A percentile compares a stretch with the other conserved stretches of the same genome.
Conservation (phyloP, 1,140 invertebrate species). For the Caenorhabditis latens region DNA sequence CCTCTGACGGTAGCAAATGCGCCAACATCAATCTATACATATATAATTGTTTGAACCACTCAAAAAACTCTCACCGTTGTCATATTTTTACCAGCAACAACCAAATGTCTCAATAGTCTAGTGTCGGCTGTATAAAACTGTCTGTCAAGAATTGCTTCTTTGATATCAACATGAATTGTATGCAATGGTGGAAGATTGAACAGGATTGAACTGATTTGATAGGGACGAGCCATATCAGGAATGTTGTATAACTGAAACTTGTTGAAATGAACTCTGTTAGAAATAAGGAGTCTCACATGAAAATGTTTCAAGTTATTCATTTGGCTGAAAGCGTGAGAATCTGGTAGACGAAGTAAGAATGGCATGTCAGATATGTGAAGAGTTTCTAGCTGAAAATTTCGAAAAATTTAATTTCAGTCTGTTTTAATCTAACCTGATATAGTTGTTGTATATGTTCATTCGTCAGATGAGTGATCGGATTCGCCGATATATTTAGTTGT, state of each 20-base stretch:
- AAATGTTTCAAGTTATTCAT: slow-evolving; percentile 56
- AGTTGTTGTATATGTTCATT: slow-evolving; percentile 36
- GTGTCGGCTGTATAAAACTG: slow-evolving; percentile 56
- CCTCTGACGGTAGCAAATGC: slow-evolving; percentile 56
- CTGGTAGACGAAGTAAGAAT: slow-evolving; percentile 28
- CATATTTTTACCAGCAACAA: slow-evolving; percentile 28
- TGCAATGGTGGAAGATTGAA: slow-evolving; percentile 36
- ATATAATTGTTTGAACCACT: background rate
- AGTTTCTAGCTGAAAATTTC: slow-evolving; percentile 25
- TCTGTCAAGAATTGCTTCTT: slow-evolving; percentile 35
- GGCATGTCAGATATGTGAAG: slow-evolving; percentile 50
- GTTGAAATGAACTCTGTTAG: background rate
- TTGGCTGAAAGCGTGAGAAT: slow-evolving; percentile 13
- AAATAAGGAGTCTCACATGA: slow-evolving; percentile 11
- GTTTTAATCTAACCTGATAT: slow-evolving; percentile 21
- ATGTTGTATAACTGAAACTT: slow-evolving; percentile 41
- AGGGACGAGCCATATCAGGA: slow-evolving; percentile 40
- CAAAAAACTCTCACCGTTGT: background rate
- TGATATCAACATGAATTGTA: slow-evolving; percentile 51
- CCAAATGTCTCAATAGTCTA: slow-evolving; percentile 44
- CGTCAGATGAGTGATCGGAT: slow-evolving; percentile 15
- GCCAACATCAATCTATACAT: slow-evolving; percentile 55
- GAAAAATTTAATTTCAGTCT: background rate
- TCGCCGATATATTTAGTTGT: slow-evolving; percentile 50
- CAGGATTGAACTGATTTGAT: slow-evolving; percentile 29